These are phyloP conservation scores for Heteronetta atricapilla DNA, from an alignment of 2,113 vertebrate species.

Conservation along the genomic window DNA sequence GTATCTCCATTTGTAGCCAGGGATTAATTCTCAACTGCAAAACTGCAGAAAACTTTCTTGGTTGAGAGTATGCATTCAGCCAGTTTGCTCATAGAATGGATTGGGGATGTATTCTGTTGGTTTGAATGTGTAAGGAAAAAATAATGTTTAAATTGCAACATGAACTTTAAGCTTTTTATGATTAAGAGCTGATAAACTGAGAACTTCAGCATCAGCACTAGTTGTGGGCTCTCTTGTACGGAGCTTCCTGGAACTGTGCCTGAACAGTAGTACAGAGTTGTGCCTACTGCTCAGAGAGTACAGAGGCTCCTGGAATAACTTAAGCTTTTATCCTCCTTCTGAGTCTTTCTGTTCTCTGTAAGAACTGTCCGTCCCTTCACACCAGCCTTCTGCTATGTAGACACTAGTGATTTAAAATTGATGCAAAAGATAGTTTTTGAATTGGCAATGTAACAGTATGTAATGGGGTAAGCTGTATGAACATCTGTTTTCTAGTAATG, in stretches of 20 bases:
- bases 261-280: background rate
- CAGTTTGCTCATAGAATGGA: conserved; percentile 1
- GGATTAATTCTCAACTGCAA: conserved; percentile 22
- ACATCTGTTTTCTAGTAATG: background rate
- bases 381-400: background rate
- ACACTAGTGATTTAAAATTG: background rate
- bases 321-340: background rate
- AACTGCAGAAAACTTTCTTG: background rate
- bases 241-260: background rate
- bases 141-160: conserved; percentile 28
- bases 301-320: background rate
- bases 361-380: background rate
- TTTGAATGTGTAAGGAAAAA: conserved; percentile 44
- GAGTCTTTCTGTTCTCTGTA: background rate
- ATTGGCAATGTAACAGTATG: background rate
- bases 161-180: conserved; percentile 38
- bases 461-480: background rate
- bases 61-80: background rate
- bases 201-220: background rate
- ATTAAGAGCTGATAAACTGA: background rate
- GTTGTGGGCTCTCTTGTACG: background rate
- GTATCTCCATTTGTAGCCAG: conserved; percentile 9
- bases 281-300: background rate
- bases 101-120: conserved; percentile 35
- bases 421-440: conserved; percentile 13